These are phyloP conservation scores for Caenorhabditis sp. DNA, from an alignment of 2,888 invertebrate species.

Conservation along the genomic window DNA sequence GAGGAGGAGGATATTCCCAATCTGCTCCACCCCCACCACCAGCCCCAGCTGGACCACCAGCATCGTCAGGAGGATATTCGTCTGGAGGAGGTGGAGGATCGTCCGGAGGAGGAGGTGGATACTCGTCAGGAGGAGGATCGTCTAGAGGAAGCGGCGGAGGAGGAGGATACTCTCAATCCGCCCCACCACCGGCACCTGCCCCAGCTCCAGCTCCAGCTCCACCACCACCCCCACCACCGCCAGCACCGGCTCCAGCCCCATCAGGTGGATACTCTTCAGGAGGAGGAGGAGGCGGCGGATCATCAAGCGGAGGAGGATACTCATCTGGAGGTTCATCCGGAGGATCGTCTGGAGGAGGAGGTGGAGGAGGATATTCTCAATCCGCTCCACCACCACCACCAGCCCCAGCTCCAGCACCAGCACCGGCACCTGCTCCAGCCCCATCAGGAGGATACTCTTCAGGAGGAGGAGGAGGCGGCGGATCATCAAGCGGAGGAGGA, in stretches of 20 bases:
- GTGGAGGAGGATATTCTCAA: conserved; percentile 9
- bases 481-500: conserved; percentile 10
- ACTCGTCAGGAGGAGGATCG: neutral
- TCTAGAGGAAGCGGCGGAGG: conserved; percentile 5
- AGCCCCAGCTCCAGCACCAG: conserved; percentile 21
- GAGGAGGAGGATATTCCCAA: conserved; percentile 23
- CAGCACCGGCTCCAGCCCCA: conserved; percentile 36
- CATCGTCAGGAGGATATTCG: conserved; percentile 5
- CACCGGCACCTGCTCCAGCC: conserved; percentile 26
- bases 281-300: neutral
- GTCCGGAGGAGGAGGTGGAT: conserved; percentile 20
- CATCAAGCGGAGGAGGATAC: neutral
- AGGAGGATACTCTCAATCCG: conserved; percentile 5
- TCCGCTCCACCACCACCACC: conserved; percentile 31
- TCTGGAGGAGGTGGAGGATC: conserved; percentile 23
- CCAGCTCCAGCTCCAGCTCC: conserved; percentile 10
- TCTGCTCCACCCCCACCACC: conserved; percentile 1
- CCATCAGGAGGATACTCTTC: conserved; percentile 17
- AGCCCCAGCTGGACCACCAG: neutral
- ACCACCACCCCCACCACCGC: neutral
- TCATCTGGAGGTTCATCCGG: neutral
- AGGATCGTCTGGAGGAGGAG: conserved; percentile 7
- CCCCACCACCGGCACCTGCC: neutral
- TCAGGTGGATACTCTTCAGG: conserved; percentile 20
- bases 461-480: conserved; percentile 18